These are phyloP conservation scores for Oeneis ivallda DNA, from an alignment of 2,888 invertebrate species.

Conservation along the genomic window DNA sequence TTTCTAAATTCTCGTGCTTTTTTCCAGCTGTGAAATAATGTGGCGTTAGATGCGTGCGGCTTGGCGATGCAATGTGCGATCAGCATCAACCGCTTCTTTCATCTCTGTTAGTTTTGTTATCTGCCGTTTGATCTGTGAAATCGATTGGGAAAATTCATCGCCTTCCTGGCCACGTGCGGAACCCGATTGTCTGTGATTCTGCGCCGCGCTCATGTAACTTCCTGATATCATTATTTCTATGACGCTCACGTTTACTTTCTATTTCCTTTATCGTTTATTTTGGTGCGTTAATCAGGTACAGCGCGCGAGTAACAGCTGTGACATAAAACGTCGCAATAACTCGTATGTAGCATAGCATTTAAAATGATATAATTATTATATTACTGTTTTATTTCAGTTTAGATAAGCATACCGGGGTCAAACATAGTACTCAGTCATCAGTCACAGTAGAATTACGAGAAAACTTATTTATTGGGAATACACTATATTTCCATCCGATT, in stretches of 20 bases:
- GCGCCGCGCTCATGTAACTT: not conserved
- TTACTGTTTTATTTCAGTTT: no score
- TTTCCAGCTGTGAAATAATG: not conserved
- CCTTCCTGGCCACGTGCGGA: not conserved
- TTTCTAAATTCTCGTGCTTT: no score
- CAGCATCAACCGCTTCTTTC: not conserved
- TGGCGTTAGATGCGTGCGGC: not conserved
- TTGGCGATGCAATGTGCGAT: not conserved
- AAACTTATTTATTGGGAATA: no score
- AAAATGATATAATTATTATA: no score
- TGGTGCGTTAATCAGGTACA: not conserved
- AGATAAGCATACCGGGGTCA: no score
- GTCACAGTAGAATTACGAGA: no score
- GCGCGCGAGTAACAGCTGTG: not conserved
- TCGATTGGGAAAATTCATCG: conserved; percentile 19
- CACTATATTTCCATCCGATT: no score
- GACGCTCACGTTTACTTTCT: conserved; percentile 8
- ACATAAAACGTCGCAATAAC: not conserved
- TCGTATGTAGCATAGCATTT: not conserved
- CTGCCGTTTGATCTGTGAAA: conserved; percentile 28
- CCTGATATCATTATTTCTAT: not conserved
- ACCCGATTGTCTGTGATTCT: not conserved
- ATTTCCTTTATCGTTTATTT: conserved; percentile 4
- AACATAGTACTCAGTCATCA: no score
- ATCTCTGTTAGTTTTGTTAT: not conserved